These are phyloP conservation scores for Parapsyche elsis DNA, from an alignment of 1,140 invertebrate genomes.

Conservation along the genomic window DNA sequence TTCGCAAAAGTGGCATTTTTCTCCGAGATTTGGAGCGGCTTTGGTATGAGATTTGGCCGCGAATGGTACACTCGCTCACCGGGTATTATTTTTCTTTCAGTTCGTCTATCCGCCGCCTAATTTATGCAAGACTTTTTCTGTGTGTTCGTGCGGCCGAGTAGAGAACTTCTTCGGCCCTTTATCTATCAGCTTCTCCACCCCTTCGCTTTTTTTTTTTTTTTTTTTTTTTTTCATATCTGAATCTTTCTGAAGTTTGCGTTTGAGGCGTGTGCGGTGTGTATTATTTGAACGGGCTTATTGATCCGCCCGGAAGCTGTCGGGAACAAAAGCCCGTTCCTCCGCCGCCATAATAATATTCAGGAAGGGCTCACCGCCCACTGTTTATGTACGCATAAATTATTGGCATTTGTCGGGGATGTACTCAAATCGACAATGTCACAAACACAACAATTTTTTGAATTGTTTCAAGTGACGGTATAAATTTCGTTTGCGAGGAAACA, in stretches of 20 bases:
- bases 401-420: neutral
- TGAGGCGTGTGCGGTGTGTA: conserved; percentile 38
- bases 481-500: neutral
- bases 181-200: neutral
- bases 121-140: conserved; percentile 23
- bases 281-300: conserved; percentile 41
- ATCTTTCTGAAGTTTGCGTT: conserved; percentile 37
- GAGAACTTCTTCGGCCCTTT: conserved; percentile 32
- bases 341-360: conserved; percentile 34
- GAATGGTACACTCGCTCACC: neutral
- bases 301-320: conserved; percentile 37
- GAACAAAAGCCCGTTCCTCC: conserved; percentile 38
- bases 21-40: conserved; percentile 11
- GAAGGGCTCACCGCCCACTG: neutral
- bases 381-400: conserved; percentile 26
- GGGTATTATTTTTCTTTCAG: conserved; percentile 22
- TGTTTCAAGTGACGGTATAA: no score
- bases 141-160: conserved; percentile 4
- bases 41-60: neutral
- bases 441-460: neutral
- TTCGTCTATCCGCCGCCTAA: neutral
- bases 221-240: conserved; percentile 36
- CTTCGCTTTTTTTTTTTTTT: conserved; percentile 20
- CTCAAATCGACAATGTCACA: neutral
- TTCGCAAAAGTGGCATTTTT: conserved; percentile 18